Percentiles rank a stretch among this genome's conserved stretches.
phyloP scores from a whole-genome alignment of 1,140 invertebrate species.

The Trachymyrmex septentrionalis region DNA sequence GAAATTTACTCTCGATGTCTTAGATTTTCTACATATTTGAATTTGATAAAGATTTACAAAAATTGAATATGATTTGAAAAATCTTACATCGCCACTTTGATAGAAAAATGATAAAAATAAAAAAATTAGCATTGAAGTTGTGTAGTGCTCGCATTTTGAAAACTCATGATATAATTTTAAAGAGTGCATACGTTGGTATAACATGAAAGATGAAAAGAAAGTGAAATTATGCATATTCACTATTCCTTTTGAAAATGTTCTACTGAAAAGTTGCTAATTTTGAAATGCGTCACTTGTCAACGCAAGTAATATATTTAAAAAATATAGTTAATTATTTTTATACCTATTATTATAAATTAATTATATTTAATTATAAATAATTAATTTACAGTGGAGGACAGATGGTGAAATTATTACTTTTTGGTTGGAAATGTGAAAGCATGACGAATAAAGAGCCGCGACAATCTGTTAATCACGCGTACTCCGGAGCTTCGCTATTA shows the following conservation, averaged over 20 bases:
- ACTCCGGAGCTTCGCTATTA: constrained; percentile 23
- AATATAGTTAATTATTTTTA: not conserved
- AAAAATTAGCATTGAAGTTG: too few relatives aligned
- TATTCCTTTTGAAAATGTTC: too few relatives aligned
- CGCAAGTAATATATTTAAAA: not conserved
- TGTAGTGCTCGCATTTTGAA: too few relatives aligned
- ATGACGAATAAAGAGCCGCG: constrained; percentile 25
- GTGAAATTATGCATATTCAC: too few relatives aligned
- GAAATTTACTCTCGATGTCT: not conserved
- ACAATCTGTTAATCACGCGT: constrained; percentile 30
- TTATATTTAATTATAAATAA: not conserved
- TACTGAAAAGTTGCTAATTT: too few relatives aligned
- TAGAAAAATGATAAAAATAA: too few relatives aligned
- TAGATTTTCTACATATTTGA: not conserved
- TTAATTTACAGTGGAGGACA: not conserved
- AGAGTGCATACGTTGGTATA: too few relatives aligned
- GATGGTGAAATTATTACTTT: not conserved
- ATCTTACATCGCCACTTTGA: not conserved
- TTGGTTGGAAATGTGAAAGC: constrained; percentile 4
- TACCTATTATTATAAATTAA: too few relatives aligned
- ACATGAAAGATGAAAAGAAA: too few relatives aligned
- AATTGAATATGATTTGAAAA: not conserved
- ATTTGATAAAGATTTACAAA: not conserved
- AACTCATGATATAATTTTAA: too few relatives aligned
- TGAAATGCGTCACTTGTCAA: too few relatives aligned